Conservation (phyloP, 2,113 vertebrate genomes). For the Caretta caretta region DNA sequence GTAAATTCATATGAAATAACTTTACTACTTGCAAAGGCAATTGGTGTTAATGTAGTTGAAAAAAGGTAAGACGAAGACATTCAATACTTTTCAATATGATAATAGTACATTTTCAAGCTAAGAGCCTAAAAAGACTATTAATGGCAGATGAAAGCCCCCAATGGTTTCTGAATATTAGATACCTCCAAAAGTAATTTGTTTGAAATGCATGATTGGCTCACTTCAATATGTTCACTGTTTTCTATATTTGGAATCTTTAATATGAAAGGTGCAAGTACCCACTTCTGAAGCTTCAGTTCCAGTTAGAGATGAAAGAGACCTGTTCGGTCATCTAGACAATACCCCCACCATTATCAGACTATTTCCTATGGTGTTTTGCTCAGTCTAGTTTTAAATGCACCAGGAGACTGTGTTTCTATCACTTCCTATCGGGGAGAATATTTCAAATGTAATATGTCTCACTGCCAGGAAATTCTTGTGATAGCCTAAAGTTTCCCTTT, state of each 20-base stretch:
- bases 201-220: not conserved
- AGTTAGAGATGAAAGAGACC: not conserved
- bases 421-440: not conserved
- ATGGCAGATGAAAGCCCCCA: not conserved
- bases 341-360: not conserved
- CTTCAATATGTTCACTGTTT: not conserved
- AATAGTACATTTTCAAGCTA: not conserved
- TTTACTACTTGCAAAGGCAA: not conserved
- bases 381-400: not conserved
- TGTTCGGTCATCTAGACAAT: not conserved
- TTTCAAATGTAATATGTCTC: not conserved
- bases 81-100: not conserved
- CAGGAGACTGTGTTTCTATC: not conserved
- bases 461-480: not conserved
- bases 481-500: not conserved
- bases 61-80: not conserved
- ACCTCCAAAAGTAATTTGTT: not conserved
- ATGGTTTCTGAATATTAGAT: not conserved
- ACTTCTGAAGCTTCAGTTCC: not conserved
- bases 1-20: conserved; percentile 11
- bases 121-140: not conserved
- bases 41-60: accelerated
- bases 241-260: not conserved
- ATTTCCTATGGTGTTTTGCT: not conserved
- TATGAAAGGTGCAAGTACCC: not conserved